Evolutionary conservation across 2,888 invertebrate species (phyloP), one percentile per base, ranked within the genome.

Genomic region (Cryptocephalus primarius): DNA sequence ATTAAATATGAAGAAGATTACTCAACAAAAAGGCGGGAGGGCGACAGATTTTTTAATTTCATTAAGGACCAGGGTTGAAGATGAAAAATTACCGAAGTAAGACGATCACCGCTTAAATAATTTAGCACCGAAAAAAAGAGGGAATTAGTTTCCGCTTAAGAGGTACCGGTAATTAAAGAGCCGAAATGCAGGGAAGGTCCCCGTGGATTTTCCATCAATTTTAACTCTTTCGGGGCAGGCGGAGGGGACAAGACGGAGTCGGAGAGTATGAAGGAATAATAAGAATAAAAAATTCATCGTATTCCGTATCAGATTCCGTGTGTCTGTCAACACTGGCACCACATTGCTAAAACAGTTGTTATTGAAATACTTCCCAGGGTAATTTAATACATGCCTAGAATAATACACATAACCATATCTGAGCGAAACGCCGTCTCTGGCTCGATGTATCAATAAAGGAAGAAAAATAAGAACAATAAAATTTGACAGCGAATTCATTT

Each of bases 111-210:
- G 57, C 59, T 60, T 62, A 59, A 62, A 64, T 63, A 64, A 61
- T 64, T 64, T 56, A 58, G 54, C 47, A 42, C 54, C 50, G 56
- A 61, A 60, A 55, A 57, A 56, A 49, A 50, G 50, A 57, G 51
- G 54, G 49, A 49, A 49, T 53, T 51, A 53, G 50, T 43, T 44
- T 47, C 49, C 52, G 49, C 57, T 53, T 51, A 56, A 58, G 58
- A 60, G 61, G 54, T 58, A 62, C 61, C 64, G 63, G 63, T 66
- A 65, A 65, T 66, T 64, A 64, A 64, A 65, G 64, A 62, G 57
- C 56, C 57, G 55, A 51, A 53, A 52, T 51, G 54, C 60, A 63
- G 61, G 60, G 60, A 60, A 60, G 60, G 57, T 59, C 49, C 61
- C 60, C 64, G 65, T 61, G 61, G 60, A 63, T 61, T 62, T 55